Base-by-base conservation (phyloP, 2,797 vertebrate species). In the Vireo griseus region DNA sequence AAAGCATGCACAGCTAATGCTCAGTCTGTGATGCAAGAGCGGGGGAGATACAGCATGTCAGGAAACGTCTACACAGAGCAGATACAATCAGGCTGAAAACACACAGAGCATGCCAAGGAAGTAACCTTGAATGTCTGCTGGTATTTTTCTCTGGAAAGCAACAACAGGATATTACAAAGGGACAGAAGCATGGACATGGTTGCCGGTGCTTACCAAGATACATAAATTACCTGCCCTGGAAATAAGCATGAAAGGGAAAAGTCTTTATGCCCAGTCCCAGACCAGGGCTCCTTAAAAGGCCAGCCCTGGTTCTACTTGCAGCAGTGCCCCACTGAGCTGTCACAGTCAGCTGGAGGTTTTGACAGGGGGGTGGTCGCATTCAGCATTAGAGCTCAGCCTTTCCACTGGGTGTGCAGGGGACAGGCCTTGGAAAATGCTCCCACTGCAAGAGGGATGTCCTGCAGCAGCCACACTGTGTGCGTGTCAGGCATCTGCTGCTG, bases 121-220 rank as follows among this genome's bases (percentile, higher is more conserved):
- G 85, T 96, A 94, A 94, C 95, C 95, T 97, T 96, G 96, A 75
- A 86, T 78, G 63, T 94, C 91, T 90, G 87, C 92, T 96, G 91
- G 94, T 96, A 91, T 96, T 96, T 90, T 90, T 83, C 92, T 92
- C 75, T 87, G 91, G 84, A 93, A 93, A 95, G 94, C 44, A 95
- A 91, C 95, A 96, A 95, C 92, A 96, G 94, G 92, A 91, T 96
- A 86, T 96, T 91, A 92, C 86, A 74, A 71, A 88, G 69, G 79
- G 91, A 78, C 89, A 90, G 73, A 94, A 92, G 72, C 47, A 73
- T 13, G 66, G 92, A 86, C 72, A 13, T 11, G 37, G 66, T 33
- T 94, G 73, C 89, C 85, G 81, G 69, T 31, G 61, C 94, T 94
- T 67, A 95, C 92, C 82, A 94, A 95, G 62, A 33, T 24, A 55